Base-by-base conservation (phyloP, 2,888 invertebrate species). In the Macroteleia sp. region DNA sequence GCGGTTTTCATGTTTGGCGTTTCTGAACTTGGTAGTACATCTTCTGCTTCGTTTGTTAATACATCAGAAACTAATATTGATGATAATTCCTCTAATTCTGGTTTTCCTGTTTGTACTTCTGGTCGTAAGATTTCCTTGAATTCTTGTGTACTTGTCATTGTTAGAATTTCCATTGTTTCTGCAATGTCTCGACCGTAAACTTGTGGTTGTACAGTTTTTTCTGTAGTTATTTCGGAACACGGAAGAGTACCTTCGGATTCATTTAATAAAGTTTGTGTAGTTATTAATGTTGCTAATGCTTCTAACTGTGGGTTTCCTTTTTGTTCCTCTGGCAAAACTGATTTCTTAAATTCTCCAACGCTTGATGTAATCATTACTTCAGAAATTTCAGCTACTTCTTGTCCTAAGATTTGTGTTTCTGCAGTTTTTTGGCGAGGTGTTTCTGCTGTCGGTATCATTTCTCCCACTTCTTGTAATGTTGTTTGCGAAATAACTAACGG, bases 311-410 rank as follows among this genome's bases (percentile, higher is more conserved):
- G 83, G 39, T 82, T 82, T 9, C 88, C 88, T 56, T 81, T 86
- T 34, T 87, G 85, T 75, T 85, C 85, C 14, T 86, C 84, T 0
- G 85, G 84, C 5, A 66, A 41, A 2, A 50, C 42, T 14, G 12
- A 2, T 42, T 46, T 80, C 0, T 73, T 17, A 1, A 90, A 71
- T 4, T 87, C 84, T 46, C 82, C 85, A 10, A 87, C 81, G 41
- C 80, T 87, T 6, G 82, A 62, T 67, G 88, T 79, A 8, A 89
- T 82, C 8, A 87, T 57, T 8, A 90, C 76, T 82, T 91, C 91
- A n/a, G 81, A 86, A n/a, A 87, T 89, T 77, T 91, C 81, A 10
- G 92, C 92, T 14, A 91, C 86, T 76, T 91, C 90, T 64, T 88
- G 83, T 6, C 88, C 87, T 20, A 77, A 81, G 28, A 66, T 32